A percentile compares a stretch with the other conserved stretches of the same genome.
These are phyloP conservation scores for Drosophila neutralis DNA, from an alignment of 2,888 invertebrate genomes.

Conservation along the genomic window DNA sequence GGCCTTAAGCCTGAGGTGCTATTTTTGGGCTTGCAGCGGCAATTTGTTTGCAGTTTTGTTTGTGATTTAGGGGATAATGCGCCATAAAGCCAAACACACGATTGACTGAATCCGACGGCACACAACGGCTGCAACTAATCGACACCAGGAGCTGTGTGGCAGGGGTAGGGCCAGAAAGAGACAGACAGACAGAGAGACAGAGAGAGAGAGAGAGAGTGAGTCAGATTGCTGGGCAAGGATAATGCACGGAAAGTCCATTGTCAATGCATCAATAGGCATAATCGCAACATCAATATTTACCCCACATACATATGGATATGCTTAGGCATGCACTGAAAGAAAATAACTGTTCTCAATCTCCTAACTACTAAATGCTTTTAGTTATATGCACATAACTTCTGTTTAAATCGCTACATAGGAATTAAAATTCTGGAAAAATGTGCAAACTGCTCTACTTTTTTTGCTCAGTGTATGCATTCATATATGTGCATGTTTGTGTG, in stretches of 20 bases:
- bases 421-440: background rate
- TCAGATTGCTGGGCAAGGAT: conserved; percentile 55
- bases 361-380: background rate
- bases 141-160: conserved; percentile 6
- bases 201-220: conserved; percentile 1
- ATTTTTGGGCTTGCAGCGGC: conserved; percentile 47
- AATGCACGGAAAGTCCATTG: conserved; percentile 68
- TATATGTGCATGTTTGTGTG: conserved; percentile 9
- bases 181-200: background rate
- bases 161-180: conserved; percentile 7
- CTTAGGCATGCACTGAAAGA: conserved; percentile 4
- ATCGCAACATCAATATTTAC: conserved; percentile 78
- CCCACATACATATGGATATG: conserved; percentile 30
- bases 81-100: conserved; percentile 77
- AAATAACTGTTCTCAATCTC: background rate
- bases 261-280: conserved; percentile 70
- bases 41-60: conserved; percentile 83
- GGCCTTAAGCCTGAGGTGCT: conserved; percentile 43
- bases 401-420: background rate
- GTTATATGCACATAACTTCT: background rate
- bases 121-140: conserved; percentile 63
- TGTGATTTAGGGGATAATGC: conserved; percentile 83
- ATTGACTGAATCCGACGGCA: conserved; percentile 61
- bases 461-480: background rate
- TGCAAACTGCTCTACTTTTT: background rate